These are phyloP conservation scores for Coptodon rendalli DNA, from an alignment of 2,113 vertebrate species.

Conservation along the genomic window DNA sequence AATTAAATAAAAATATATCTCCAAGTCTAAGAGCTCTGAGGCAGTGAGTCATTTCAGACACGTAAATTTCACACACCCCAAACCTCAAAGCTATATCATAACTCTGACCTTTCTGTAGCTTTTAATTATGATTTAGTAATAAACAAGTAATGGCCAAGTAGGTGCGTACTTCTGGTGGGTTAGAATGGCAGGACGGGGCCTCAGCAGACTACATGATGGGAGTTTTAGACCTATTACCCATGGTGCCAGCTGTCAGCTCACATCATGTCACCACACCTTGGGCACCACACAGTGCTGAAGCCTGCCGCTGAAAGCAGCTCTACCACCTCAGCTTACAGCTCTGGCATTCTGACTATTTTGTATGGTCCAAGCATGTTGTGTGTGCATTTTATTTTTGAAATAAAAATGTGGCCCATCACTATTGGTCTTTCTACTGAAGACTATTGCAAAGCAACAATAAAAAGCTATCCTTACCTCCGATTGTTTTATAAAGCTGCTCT, in stretches of 20 bases:
- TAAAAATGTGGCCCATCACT: background rate
- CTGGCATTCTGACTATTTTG: background rate
- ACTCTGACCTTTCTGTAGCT: background rate
- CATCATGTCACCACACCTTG: constrained; percentile 57
- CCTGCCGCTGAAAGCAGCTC: constrained; percentile 43
- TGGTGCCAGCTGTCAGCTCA: constrained; percentile 52
- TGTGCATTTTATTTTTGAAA: background rate
- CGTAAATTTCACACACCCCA: background rate
- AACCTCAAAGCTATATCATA: background rate
- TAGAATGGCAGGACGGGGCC: background rate
- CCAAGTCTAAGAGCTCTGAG: background rate
- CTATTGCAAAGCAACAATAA: background rate
- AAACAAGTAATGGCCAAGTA: background rate
- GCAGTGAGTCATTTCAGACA: background rate
- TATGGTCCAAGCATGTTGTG: background rate
- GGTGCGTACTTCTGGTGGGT: background rate
- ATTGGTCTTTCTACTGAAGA: background rate
- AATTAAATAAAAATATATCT: background rate
- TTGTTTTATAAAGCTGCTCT: background rate
- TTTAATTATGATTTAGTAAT: background rate
- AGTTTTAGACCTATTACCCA: constrained; percentile 51
- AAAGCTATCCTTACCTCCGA: background rate
- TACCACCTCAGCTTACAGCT: background rate
- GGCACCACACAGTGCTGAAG: constrained; percentile 48
- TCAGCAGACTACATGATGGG: constrained; percentile 38